Evolutionary conservation across 2,888 invertebrate genomes (phyloP).

Genomic region (Anoplius nigerrimus): DNA sequence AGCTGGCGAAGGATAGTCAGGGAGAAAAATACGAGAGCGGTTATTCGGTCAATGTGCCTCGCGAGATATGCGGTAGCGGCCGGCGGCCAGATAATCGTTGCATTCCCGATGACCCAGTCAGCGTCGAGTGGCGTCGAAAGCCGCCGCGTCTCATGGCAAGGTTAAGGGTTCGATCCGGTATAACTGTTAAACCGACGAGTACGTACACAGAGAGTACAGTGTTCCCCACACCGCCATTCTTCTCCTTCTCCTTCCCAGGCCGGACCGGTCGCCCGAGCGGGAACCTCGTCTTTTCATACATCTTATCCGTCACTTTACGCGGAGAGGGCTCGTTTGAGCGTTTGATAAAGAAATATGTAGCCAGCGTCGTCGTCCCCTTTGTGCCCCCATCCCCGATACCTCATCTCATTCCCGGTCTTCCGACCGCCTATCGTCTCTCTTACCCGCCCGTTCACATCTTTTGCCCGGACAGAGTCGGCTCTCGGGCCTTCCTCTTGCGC

Average conservation of each 20-base stretch:
- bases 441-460: too few relatives aligned
- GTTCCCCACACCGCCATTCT: background rate
- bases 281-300: conserved; percentile 2
- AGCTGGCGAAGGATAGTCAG: too few relatives aligned
- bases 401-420: conserved; percentile 4
- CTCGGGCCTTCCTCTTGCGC: conserved; percentile 9
- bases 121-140: too few relatives aligned
- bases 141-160: too few relatives aligned
- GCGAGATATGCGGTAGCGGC: too few relatives aligned
- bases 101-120: too few relatives aligned
- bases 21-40: too few relatives aligned
- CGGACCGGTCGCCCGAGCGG: background rate
- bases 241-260: background rate
- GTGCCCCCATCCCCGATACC: background rate
- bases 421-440: background rate
- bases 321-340: background rate
- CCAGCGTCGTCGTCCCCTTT: background rate
- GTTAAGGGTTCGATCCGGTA: too few relatives aligned
- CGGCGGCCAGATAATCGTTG: too few relatives aligned
- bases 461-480: background rate
- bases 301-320: background rate
- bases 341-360: conserved; percentile 6
- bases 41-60: too few relatives aligned
- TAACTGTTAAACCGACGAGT: too few relatives aligned
- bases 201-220: too few relatives aligned